phyloP scores from a whole-genome alignment of 92 coral and sea anemone species.

The Palythoa grandis region DNA sequence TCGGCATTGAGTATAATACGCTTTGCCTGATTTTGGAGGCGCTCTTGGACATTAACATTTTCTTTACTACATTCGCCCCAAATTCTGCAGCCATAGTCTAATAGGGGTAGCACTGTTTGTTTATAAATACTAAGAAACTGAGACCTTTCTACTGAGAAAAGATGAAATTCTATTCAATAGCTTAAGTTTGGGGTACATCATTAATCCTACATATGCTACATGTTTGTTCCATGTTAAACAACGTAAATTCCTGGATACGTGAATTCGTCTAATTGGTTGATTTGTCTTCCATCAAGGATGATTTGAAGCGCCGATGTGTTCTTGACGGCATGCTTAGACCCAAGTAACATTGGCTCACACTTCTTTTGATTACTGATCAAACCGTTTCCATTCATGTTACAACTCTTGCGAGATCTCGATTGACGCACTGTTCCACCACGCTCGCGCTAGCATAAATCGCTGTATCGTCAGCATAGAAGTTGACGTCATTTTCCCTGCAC shows the following conservation, averaged over 20 bases:
- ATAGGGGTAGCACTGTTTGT: neutral
- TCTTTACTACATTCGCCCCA: neutral
- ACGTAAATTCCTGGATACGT: no score
- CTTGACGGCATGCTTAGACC: neutral
- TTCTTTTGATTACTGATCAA: neutral
- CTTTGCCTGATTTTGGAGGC: no score
- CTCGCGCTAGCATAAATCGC: neutral
- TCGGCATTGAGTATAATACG: no score
- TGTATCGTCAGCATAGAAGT: constrained; percentile 60
- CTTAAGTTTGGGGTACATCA: neutral
- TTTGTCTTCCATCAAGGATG: no score
- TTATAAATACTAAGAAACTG: neutral
- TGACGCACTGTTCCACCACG: no score
- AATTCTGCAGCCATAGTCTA: neutral
- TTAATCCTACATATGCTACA: no score
- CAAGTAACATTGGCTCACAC: neutral
- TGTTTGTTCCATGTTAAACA: no score
- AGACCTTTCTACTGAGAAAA: neutral
- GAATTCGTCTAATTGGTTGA: no score
- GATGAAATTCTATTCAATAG: neutral
- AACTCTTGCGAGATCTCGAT: no score
- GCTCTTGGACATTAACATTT: neutral
- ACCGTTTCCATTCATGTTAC: no score
- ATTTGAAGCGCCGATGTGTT: no score
- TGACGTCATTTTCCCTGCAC: constrained; percentile 42